Percentiles rank a stretch among this genome's conserved stretches.
phyloP scores from a whole-genome alignment of 2,888 invertebrate genomes.

The Scaptodrosophila latifasciaeformis region DNA sequence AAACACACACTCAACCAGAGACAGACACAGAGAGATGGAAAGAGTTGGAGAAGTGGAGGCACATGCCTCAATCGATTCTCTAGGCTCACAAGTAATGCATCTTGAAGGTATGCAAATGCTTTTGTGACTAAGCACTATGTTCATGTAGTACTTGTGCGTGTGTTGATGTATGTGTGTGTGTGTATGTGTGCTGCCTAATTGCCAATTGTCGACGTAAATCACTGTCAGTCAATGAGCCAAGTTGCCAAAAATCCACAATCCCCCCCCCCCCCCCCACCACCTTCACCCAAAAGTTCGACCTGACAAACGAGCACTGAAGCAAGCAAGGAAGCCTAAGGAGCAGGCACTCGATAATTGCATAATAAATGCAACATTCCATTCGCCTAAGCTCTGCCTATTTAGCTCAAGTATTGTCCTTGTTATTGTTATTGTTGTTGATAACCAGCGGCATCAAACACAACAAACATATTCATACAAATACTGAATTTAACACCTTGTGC shows the following conservation, averaged over 20 bases:
- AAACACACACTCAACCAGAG: not conserved
- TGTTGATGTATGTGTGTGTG: not conserved
- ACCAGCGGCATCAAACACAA: slow-evolving; percentile 36
- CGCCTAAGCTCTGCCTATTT: slow-evolving; percentile 22
- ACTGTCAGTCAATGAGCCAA: slow-evolving; percentile 49
- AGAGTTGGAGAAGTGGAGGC: too few species aligned
- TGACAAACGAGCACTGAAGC: not conserved
- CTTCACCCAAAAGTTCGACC: too few species aligned
- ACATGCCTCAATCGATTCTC: not conserved
- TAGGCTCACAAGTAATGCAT: slow-evolving; percentile 21
- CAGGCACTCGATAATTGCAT: slow-evolving; percentile 67
- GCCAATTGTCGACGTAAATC: slow-evolving; percentile 67
- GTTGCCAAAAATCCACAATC: not conserved
- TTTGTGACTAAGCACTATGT: not conserved
- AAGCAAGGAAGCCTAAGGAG: too few species aligned
- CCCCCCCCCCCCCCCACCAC: too few species aligned
- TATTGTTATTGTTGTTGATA: slow-evolving; percentile 1
- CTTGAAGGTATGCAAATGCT: slow-evolving; percentile 44
- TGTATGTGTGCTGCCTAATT: slow-evolving; percentile 45
- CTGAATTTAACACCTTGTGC: slow-evolving; percentile 47
- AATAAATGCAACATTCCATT: slow-evolving; percentile 66
- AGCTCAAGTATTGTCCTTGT: not conserved
- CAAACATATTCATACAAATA: slow-evolving; percentile 48
- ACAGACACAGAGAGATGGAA: not conserved
- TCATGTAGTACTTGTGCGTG: not conserved